Base-by-base conservation (phyloP, 1,140 invertebrate species). In the Platyscapa corneri region DNA sequence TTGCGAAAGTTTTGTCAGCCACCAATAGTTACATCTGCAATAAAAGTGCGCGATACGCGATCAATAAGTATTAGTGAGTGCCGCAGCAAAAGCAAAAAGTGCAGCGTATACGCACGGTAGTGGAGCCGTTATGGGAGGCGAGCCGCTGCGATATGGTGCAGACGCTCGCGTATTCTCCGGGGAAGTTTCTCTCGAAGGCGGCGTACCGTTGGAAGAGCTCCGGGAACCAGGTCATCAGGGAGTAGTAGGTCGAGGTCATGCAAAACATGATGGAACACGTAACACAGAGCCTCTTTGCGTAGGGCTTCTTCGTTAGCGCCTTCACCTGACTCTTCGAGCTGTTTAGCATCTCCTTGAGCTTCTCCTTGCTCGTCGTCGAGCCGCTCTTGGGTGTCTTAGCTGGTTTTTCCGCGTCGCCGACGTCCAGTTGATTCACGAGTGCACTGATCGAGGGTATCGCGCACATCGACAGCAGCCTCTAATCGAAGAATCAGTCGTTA, bases 211-310 rank as follows among this genome's bases (percentile, higher is more conserved):
- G 88, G 81, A 94, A 94, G 30, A 94, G 89, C 85, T 94, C 94
- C 0, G 94, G 94, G 49, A 94, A 92, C 94, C 94, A 94, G 32
- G 94, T 88, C 88, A 94, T 93, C 1, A 94, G 87, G 8, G 93
- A 92, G 86, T 94, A 94, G 86, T 94, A 94, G 10, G 90, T 86
- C 8, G 89, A 88, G 34, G 89, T 90, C 56, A 89, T 88, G 53
- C 88, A 88, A 80, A 89, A 91, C 18, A 88, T 86, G 14, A 87
- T 85, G n/a, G 88, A 84, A 14, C 89, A 86, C 14, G 89, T 81
- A 10, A 90, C 65, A 27, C 89, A 80, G 0, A 90, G 89, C 42
- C 83, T 85, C 7, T 87, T 88, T 6, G 88, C 83, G 74, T 90
- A 90, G n/a, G 90, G 90, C 14, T 88, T 87, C 67, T 82, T 88